Conservation (phyloP, 2,113 vertebrate genomes). For the Upupa epops region DNA sequence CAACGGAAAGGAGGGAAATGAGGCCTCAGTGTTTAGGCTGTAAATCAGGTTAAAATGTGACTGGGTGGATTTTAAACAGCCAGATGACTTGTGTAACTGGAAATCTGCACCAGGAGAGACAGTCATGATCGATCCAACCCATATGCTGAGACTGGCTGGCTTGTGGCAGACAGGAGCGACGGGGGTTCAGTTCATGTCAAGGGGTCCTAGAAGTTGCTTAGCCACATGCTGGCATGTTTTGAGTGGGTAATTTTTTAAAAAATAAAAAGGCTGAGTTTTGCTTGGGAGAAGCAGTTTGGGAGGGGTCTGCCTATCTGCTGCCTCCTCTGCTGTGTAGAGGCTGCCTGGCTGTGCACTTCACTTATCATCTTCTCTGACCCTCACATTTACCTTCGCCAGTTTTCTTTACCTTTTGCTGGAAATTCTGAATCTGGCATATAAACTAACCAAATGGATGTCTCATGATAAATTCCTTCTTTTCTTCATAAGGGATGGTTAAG, state of each 20-base stretch:
- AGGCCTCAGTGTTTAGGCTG: neutral
- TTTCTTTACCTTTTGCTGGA: neutral
- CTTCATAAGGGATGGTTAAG: accelerated
- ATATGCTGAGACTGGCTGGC: neutral
- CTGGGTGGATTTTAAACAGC: neutral
- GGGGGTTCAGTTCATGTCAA: accelerated
- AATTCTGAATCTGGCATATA: neutral
- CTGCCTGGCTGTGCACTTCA: accelerated
- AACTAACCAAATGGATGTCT: neutral
- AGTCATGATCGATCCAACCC: neutral
- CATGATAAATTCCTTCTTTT: neutral
- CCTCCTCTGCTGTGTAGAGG: neutral
- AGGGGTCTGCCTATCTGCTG: neutral
- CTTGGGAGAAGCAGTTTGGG: neutral
- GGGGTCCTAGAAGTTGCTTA: neutral
- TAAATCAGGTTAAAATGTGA: neutral
- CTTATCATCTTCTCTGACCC: neutral
- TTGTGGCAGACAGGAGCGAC: neutral
- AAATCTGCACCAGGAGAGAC: neutral
- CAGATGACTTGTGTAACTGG: neutral
- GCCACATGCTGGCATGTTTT: neutral
- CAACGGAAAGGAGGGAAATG: neutral
- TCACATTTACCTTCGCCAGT: neutral
- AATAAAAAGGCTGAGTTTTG: neutral
- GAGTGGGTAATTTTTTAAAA: neutral